Percentiles rank a stretch among this genome's conserved stretches.
Conservation (phyloP, 2,113 vertebrate species). For the Naja naja region DNA sequence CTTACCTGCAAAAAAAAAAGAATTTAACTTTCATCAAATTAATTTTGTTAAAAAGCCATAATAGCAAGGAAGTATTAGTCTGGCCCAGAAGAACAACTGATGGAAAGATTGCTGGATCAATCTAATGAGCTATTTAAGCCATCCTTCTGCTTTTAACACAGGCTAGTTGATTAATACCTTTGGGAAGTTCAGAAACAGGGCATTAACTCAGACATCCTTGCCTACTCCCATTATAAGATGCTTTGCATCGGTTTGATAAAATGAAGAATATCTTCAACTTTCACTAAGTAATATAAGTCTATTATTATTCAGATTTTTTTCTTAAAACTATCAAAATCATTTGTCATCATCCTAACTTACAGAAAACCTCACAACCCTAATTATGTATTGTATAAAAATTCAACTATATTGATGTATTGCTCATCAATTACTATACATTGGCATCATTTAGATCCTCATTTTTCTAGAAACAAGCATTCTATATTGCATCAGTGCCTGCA, state of each 20-base stretch:
- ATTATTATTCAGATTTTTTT: not conserved
- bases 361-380: not conserved
- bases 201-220: not conserved
- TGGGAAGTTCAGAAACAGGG: not conserved
- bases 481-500: not conserved
- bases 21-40: not conserved
- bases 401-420: not conserved
- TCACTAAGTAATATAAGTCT: not conserved
- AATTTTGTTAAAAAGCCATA: not conserved
- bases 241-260: not conserved
- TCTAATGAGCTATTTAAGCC: not conserved
- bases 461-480: not conserved
- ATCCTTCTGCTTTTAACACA: not conserved
- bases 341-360: not conserved
- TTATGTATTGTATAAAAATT: not conserved
- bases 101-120: not conserved
- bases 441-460: not conserved
- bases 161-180: not conserved
- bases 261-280: not conserved
- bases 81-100: not conserved
- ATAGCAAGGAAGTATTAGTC: not conserved
- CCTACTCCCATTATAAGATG: not conserved
- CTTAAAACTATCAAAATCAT: not conserved
- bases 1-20: slow-evolving; percentile 75
- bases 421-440: not conserved